Conservation (phyloP, 2,888 invertebrate species). For the Clusia tigrina region DNA sequence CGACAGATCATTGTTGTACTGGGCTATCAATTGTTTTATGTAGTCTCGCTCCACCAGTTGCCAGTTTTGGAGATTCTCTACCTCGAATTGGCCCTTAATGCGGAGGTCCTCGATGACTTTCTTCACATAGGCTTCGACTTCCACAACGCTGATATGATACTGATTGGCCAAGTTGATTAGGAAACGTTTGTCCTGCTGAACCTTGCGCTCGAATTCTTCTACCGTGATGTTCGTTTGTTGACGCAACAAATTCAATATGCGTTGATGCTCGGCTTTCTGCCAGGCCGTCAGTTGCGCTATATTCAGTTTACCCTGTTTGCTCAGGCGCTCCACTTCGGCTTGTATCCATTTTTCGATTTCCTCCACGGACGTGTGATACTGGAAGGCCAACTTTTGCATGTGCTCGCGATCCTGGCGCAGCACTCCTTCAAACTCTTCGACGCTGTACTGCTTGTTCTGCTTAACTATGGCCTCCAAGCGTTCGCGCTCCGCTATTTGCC, state of each 20-base stretch:
- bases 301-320: constrained; percentile 53
- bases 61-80: constrained; percentile 57
- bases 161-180: constrained; percentile 52
- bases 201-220: constrained; percentile 56
- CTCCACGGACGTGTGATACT: constrained; percentile 59
- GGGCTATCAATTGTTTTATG: constrained; percentile 50
- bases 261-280: constrained; percentile 56
- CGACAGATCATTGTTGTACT: constrained; percentile 52
- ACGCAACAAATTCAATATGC: constrained; percentile 51
- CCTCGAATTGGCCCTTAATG: constrained; percentile 54
- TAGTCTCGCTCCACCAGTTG: constrained; percentile 58
- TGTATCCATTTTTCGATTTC: constrained; percentile 62
- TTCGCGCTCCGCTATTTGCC: constrained; percentile 58
- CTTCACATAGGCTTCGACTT: constrained; percentile 56
- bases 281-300: constrained; percentile 56
- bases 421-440: constrained; percentile 54
- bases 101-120: constrained; percentile 55
- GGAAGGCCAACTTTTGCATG: constrained; percentile 58
- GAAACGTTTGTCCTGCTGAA: constrained; percentile 53
- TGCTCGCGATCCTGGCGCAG: constrained; percentile 57
- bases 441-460: constrained; percentile 54
- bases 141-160: constrained; percentile 55
- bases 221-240: constrained; percentile 55
- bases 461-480: constrained; percentile 50
- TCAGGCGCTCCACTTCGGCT: constrained; percentile 52